Evolutionary conservation across 2,797 vertebrate species (phyloP).

Genomic region (Squalus acanthias): DNA sequence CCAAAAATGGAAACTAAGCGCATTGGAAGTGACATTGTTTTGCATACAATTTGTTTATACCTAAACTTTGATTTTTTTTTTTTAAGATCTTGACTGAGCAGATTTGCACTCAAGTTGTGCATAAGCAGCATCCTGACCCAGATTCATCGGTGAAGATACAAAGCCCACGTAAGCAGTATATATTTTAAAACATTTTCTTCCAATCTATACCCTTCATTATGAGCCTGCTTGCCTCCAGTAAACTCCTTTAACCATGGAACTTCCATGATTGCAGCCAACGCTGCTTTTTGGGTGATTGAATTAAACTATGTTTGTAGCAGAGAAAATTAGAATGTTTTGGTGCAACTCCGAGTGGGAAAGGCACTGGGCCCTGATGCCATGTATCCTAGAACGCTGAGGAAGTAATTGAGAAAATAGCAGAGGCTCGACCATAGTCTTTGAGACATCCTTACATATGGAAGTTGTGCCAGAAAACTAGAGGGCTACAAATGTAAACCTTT

Average conservation of each 20-base stretch:
- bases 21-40: neutral
- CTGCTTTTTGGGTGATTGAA: neutral
- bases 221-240: neutral
- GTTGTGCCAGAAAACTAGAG: neutral
- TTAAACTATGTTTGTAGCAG: neutral
- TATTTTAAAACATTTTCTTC: neutral
- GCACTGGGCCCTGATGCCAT: neutral
- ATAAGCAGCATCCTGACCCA: constrained; percentile 95
- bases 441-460: neutral
- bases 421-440: neutral
- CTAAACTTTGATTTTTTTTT: constrained; percentile 43
- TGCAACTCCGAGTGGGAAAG: neutral
- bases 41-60: neutral
- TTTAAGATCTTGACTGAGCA: constrained; percentile 90
- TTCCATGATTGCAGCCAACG: neutral
- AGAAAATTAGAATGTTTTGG: neutral
- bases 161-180: constrained; percentile 84
- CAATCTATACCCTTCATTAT: neutral
- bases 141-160: constrained; percentile 95
- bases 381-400: neutral
- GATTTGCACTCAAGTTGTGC: constrained; percentile 95
- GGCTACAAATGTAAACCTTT: neutral
- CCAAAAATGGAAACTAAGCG: neutral
- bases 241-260: neutral
- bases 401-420: neutral